These are phyloP conservation scores for Cinclus cinclus DNA, from an alignment of 2,113 vertebrate genomes.

Conservation along the genomic window DNA sequence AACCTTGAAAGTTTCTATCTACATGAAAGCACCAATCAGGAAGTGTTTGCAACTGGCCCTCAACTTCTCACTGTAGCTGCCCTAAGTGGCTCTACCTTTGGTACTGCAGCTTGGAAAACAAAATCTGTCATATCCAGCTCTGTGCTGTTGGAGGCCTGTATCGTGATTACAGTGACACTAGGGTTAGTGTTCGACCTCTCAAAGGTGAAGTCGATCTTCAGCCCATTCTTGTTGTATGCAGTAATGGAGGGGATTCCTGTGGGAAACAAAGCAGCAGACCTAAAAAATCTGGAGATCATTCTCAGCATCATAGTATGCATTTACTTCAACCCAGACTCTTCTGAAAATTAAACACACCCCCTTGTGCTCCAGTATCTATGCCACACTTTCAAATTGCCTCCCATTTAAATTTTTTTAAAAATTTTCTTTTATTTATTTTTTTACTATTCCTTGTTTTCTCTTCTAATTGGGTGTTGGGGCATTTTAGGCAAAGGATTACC, in stretches of 20 bases:
- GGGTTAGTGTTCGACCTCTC: slow-evolving; percentile 96
- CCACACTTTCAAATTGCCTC: background rate
- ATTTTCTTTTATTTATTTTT: too few relatives aligned
- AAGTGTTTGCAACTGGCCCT: background rate
- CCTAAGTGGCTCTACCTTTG: slow-evolving; percentile 85
- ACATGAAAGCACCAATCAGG: background rate
- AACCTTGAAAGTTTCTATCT: background rate
- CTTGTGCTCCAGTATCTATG: background rate
- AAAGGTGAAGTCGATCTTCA: slow-evolving; percentile 98
- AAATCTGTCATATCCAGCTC: slow-evolving; percentile 98
- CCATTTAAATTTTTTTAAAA: background rate
- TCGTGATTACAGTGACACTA: slow-evolving; percentile 95
- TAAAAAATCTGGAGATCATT: background rate
- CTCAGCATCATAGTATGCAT: background rate
- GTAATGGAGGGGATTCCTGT: slow-evolving; percentile 94
- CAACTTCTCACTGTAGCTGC: background rate
- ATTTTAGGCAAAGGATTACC: slow-evolving; percentile 69
- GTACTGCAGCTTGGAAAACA: slow-evolving; percentile 99
- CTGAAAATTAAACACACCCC: background rate
- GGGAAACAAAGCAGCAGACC: background rate
- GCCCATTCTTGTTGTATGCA: slow-evolving; percentile 96
- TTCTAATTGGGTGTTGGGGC: background rate
- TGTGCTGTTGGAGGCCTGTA: slow-evolving; percentile 94
- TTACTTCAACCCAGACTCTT: background rate
- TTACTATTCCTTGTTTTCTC: background rate